These are phyloP conservation scores for Chaetodon trifasciatus DNA, from an alignment of 2,797 vertebrate genomes.

Conservation along the genomic window DNA sequence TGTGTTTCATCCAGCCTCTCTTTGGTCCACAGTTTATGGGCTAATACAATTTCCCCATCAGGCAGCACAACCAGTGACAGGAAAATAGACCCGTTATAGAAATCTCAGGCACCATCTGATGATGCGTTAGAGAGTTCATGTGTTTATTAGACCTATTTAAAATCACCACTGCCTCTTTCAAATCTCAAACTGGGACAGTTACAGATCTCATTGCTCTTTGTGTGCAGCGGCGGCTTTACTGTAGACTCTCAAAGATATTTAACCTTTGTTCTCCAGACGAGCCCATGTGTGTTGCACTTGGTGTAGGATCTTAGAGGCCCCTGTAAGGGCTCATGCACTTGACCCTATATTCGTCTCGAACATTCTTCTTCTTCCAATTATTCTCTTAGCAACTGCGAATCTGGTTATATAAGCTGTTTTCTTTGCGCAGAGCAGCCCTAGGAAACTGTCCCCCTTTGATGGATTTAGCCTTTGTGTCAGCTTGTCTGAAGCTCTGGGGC, in stretches of 20 bases:
- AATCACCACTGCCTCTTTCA: background rate
- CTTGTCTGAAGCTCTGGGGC: slow-evolving; percentile 49
- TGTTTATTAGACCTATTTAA: background rate
- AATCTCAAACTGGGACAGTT: background rate
- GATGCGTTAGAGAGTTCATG: background rate
- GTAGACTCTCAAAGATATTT: background rate
- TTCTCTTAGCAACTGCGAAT: slow-evolving; percentile 44
- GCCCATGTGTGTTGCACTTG: slow-evolving; percentile 11
- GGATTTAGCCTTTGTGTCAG: slow-evolving; percentile 62
- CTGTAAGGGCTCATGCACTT: slow-evolving; percentile 23
- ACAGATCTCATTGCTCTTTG: background rate
- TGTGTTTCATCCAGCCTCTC: background rate
- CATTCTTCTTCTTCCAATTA: slow-evolving; percentile 51
- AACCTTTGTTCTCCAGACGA: slow-evolving; percentile 15
- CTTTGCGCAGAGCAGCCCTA: slow-evolving; percentile 46
- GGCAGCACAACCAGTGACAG: background rate
- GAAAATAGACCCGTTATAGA: background rate
- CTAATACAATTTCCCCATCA: background rate
- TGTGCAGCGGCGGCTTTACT: slow-evolving; percentile 3
- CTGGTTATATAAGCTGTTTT: slow-evolving; percentile 72
- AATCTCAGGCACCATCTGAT: background rate
- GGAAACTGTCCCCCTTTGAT: slow-evolving; percentile 51
- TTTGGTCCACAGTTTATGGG: slow-evolving; percentile 9
- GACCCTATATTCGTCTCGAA: slow-evolving; percentile 33
- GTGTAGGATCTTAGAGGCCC: slow-evolving; percentile 23